Evolutionary conservation across 1,140 invertebrate genomes (phyloP).

Genomic region (Drosophila kanapiae): DNA sequence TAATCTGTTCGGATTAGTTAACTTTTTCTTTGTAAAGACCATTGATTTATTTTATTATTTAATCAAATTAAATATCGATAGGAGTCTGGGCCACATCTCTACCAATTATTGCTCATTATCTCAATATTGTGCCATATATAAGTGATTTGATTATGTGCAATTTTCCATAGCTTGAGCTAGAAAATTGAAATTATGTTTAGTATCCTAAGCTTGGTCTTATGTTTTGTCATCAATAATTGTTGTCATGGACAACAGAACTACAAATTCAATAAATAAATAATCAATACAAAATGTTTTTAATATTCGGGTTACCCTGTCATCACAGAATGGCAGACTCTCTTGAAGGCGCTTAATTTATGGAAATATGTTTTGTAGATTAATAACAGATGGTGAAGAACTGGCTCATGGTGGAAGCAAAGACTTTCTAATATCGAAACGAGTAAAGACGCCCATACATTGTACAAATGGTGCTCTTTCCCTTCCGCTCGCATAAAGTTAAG

Average conservation of each 20-base stretch:
- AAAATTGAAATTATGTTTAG: neutral
- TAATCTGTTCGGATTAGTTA: too few species aligned
- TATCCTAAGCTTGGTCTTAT: conserved; percentile 6
- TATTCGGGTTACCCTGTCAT: too few species aligned
- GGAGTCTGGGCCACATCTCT: neutral
- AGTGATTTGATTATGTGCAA: conserved; percentile 34
- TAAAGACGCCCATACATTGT: too few species aligned
- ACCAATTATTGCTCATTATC: conserved; percentile 38
- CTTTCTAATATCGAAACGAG: too few species aligned
- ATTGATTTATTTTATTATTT: conserved; percentile 1
- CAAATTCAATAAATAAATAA: conserved; percentile 25
- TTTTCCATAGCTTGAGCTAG: conserved; percentile 27
- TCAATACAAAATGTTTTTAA: neutral
- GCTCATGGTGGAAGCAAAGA: too few species aligned
- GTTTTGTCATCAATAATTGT: conserved; percentile 1
- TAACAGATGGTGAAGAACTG: too few species aligned
- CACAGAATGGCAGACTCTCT: too few species aligned
- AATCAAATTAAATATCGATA: conserved; percentile 5
- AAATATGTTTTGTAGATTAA: too few species aligned
- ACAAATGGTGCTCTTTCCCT: too few species aligned
- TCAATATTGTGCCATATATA: conserved; percentile 48
- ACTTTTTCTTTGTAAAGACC: neutral
- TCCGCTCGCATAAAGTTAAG: too few species aligned
- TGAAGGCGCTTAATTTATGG: too few species aligned
- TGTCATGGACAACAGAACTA: conserved; percentile 15